phyloP scores from a whole-genome alignment of 2,888 invertebrate species.

The Ashinkailepas kermadecensis region DNA sequence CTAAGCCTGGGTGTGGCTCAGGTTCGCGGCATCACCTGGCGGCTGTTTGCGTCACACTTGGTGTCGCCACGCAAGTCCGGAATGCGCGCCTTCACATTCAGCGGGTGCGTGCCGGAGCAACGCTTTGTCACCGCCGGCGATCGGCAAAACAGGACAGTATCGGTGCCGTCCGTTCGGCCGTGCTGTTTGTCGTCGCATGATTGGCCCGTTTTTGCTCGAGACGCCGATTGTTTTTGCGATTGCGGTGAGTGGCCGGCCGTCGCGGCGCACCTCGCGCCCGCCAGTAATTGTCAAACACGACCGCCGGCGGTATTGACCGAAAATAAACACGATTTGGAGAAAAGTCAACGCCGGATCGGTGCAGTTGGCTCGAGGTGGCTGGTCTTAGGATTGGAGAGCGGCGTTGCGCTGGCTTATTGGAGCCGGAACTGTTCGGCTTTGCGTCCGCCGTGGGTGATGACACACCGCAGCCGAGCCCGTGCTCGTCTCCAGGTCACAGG shows the following conservation, averaged over 20 bases:
- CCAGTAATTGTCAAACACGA: slow-evolving; percentile 14
- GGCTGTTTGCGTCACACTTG: no score
- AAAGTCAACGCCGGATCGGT: slow-evolving; percentile 4
- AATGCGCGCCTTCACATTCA: no score
- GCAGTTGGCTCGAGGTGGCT: not conserved
- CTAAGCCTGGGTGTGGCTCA: no score
- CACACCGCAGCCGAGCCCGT: no score
- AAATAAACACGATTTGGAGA: slow-evolving; percentile 3
- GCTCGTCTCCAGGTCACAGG: no score
- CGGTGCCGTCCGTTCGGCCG: not conserved
- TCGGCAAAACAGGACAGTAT: not conserved
- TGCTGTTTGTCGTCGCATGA: slow-evolving; percentile 7
- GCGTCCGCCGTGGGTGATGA: no score
- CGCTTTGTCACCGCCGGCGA: not conserved
- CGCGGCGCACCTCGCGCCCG: not conserved
- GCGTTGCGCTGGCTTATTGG: not conserved
- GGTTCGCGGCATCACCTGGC: no score
- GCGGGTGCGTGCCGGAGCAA: no score
- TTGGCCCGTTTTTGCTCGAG: slow-evolving; percentile 19
- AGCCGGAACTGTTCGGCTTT: no score
- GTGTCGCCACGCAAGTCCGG: no score
- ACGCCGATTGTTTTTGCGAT: slow-evolving; percentile 7
- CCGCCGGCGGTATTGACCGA: not conserved
- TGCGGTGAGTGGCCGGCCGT: not conserved
- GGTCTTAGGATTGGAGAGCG: not conserved